Conservation (phyloP, 2,797 vertebrate species). For the Austrolebias charrua region DNA sequence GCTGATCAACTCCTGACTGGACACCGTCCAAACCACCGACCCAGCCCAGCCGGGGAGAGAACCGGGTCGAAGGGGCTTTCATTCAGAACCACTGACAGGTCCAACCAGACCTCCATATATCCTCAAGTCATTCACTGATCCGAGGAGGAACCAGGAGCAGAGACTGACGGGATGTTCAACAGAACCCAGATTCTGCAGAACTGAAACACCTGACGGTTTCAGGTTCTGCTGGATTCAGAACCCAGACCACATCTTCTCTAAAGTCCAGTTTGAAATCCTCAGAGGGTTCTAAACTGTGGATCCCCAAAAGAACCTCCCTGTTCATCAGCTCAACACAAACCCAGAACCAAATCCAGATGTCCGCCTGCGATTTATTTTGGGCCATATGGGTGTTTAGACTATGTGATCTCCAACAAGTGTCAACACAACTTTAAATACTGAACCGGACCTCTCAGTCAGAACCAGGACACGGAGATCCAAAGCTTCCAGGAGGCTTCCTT, state of each 20-base stretch:
- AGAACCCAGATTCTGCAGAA: no score
- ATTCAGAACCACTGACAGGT: neutral
- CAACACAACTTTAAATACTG: slow-evolving; percentile 28
- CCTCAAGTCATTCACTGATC: no score
- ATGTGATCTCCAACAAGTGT: slow-evolving; percentile 35
- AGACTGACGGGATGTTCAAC: no score
- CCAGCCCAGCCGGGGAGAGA: slow-evolving; percentile 3
- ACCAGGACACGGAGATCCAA: slow-evolving; percentile 1
- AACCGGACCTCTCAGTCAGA: neutral
- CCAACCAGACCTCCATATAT: no score
- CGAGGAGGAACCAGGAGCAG: no score
- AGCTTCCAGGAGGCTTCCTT: neutral
- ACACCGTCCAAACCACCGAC: slow-evolving; percentile 24
- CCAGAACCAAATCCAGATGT: slow-evolving; percentile 27
- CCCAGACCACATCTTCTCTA: no score
- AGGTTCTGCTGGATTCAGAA: no score
- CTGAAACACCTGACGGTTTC: no score
- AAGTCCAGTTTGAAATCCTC: no score
- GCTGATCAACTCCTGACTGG: slow-evolving; percentile 3
- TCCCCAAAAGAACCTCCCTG: neutral
- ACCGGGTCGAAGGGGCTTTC: neutral
- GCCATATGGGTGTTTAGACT: slow-evolving; percentile 23
- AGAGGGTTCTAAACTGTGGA: no score
- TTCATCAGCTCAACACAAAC: slow-evolving; percentile 19
- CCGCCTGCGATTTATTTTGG: slow-evolving; percentile 18